Conservation (phyloP, 2,797 vertebrate species). For the Rhinichthys osculus region DNA sequence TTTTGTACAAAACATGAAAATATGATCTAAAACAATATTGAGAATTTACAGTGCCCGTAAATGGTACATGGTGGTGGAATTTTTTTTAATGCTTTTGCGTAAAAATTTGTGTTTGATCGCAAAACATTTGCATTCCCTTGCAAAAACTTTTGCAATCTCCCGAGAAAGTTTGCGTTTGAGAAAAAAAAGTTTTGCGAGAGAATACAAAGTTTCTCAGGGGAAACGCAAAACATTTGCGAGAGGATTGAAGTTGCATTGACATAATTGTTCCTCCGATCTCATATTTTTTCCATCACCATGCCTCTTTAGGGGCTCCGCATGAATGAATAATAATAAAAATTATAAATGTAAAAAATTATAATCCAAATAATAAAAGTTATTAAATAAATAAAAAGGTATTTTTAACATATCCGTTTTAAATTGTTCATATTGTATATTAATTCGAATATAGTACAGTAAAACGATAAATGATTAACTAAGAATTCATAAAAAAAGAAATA, state of each 20-base stretch:
- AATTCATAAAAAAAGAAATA: not conserved
- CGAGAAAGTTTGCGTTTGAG: too few relatives aligned
- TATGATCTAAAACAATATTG: not conserved
- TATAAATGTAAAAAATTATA: not conserved
- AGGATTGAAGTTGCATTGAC: not conserved
- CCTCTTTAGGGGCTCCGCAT: not conserved
- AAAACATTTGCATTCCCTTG: too few relatives aligned
- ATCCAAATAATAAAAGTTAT: not conserved
- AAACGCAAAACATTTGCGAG: not conserved
- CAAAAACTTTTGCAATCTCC: too few relatives aligned
- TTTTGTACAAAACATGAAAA: not conserved
- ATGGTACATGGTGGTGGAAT: not conserved
- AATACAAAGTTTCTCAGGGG: not conserved
- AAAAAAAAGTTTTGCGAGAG: not conserved
- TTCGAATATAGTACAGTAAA: not conserved
- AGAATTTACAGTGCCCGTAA: not conserved
- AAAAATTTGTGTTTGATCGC: too few relatives aligned
- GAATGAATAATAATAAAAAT: not conserved
- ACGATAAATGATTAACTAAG: not conserved
- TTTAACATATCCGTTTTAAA: not conserved
- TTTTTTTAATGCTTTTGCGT: not conserved
- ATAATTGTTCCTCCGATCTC: not conserved
- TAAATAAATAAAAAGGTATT: not conserved
- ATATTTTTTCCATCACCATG: not conserved
- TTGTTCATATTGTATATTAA: not conserved